A percentile compares a stretch with the other conserved stretches of the same genome.
These are phyloP conservation scores for Ispidina lecontei DNA, from an alignment of 2,797 vertebrate species.

Conservation along the genomic window DNA sequence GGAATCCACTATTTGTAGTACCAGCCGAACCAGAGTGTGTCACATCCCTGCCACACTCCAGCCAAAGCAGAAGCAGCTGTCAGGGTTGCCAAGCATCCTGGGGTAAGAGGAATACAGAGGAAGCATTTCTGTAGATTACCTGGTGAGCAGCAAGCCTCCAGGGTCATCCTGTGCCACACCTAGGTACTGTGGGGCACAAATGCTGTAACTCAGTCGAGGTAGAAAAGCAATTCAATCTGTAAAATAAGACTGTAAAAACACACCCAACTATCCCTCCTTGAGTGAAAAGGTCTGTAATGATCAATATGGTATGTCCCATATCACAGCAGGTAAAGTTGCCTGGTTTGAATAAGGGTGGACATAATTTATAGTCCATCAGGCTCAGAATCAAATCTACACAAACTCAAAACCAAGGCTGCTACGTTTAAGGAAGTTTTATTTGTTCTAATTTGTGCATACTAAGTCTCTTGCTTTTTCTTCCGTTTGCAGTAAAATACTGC, in stretches of 20 bases:
- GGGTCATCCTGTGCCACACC: neutral
- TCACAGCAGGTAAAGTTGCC: neutral
- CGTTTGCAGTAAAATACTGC: slow-evolving; percentile 38
- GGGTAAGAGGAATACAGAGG: neutral
- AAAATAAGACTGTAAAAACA: neutral
- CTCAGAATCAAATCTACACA: neutral
- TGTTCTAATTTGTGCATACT: slow-evolving; percentile 14
- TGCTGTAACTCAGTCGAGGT: neutral
- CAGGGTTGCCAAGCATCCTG: neutral
- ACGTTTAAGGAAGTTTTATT: slow-evolving; percentile 11
- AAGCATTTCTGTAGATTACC: neutral
- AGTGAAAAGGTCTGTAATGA: neutral
- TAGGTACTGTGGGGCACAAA: neutral
- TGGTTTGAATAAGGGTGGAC: neutral
- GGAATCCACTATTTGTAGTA: slow-evolving; percentile 51
- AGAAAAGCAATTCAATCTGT: neutral
- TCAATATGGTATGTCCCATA: neutral
- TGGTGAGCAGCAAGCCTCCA: neutral
- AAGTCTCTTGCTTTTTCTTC: neutral
- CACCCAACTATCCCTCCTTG: neutral
- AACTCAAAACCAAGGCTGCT: slow-evolving; percentile 42
- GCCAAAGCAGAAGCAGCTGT: slow-evolving; percentile 57
- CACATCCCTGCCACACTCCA: slow-evolving; percentile 35
- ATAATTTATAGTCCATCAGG: neutral
- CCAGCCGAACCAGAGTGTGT: slow-evolving; percentile 41